Base-by-base conservation (phyloP, 2,888 invertebrate genomes). In the Plutella xylostella region DNA sequence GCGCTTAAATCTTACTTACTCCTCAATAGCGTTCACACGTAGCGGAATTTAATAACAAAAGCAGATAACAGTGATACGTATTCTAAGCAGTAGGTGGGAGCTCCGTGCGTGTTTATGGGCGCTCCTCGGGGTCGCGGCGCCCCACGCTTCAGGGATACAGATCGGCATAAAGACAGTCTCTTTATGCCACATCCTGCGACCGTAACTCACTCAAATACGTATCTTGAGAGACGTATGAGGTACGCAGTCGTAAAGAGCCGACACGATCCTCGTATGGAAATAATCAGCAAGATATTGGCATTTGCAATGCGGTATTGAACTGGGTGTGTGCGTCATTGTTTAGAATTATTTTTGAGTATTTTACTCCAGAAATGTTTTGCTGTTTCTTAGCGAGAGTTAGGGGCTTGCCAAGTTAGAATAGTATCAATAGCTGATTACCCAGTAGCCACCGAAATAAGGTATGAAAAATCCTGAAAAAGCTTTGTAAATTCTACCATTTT, bases 191-290 rank as follows among this genome's bases (percentile, higher is more conserved):
- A n/a, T n/a, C n/a, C n/a, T n/a, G n/a, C n/a, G n/a, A n/a, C n/a
- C n/a, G n/a, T n/a, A 82, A 82, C 80, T 77, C 73, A 78, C 78
- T 82, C 77, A 82, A 76, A 78, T 82, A 82, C 78, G 67, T 73
- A 76, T 69, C 79, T 78, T 79, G 63, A 70, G 75, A 80, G 80
- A 76, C 76, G 73, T 76, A 74, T 63, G n/a, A n/a, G n/a, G 69
- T 34, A 34, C 38, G 21, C 65, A 68, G 65, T 74, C 75, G 70
- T 82, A 79, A 82, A 79, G 71, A 72, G 73, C 65, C 64, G 57
- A 65, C 39, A 14, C 18, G 68, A 65, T 74, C 71, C 65, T 75
- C 71, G 71, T 74, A 75, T 71, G 71, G 73, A 77, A 79, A 77
- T 80, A 76, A 80, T 80, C 75, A 78, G 74, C 68, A 68, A 59